Conservation (phyloP, 2,797 vertebrate genomes). For the Enteromius treurensis region DNA sequence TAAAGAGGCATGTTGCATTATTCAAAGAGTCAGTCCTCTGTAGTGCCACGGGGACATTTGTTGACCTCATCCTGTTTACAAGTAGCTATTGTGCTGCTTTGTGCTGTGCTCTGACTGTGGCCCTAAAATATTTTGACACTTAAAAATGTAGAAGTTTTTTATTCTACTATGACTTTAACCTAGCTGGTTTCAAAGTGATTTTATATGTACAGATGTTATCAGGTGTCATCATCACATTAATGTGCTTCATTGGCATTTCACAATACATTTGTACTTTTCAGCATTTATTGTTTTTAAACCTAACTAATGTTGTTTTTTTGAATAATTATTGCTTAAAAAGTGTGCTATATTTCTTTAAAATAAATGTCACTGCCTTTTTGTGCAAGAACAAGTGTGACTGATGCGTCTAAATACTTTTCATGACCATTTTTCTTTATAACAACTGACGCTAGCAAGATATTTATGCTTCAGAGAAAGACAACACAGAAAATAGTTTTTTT, state of each 20-base stretch:
- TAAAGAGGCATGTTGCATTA: slow-evolving; percentile 20
- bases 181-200: neutral
- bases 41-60: slow-evolving; percentile 10
- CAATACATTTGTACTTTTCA: neutral
- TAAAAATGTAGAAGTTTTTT: neutral
- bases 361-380: neutral
- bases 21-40: neutral
- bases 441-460: neutral
- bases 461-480: neutral
- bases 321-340: neutral
- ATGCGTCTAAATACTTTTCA: neutral
- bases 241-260: neutral
- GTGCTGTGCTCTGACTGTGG: neutral
- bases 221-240: neutral
- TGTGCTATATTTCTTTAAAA: neutral
- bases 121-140: slow-evolving; percentile 8
- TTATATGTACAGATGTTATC: neutral
- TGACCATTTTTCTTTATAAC: neutral
- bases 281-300: slow-evolving; percentile 1
- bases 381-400: neutral
- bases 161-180: neutral
- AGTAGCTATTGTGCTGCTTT: neutral
- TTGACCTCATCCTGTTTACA: slow-evolving; percentile 13
- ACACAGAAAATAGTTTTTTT: neutral
- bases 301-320: neutral